Percentiles rank a stretch among this genome's conserved stretches.
These are phyloP conservation scores for Abrostola triplasia DNA, from an alignment of 2,888 invertebrate species.

Conservation along the genomic window DNA sequence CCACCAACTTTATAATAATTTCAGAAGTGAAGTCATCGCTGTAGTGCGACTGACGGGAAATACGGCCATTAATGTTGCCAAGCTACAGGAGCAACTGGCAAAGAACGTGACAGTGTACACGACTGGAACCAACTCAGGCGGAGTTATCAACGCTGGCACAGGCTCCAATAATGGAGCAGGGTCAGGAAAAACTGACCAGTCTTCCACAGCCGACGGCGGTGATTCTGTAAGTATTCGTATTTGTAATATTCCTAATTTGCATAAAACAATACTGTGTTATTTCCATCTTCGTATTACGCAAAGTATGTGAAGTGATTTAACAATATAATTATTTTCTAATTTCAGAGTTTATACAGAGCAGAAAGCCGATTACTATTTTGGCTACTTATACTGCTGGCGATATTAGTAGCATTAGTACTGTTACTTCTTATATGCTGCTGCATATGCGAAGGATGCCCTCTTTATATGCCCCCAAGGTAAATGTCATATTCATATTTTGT, in stretches of 20 bases:
- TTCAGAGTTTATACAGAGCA: conserved; percentile 91
- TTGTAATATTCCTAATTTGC: not conserved
- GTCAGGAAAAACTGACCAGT: conserved; percentile 64
- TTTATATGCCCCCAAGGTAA: conserved; percentile 93
- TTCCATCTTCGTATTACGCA: not conserved
- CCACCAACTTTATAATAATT: conserved; percentile 55
- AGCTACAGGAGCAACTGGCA: conserved; percentile 90
- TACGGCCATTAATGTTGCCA: conserved; percentile 91
- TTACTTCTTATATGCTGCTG: conserved; percentile 93
- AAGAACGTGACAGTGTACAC: conserved; percentile 83
- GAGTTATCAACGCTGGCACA: conserved; percentile 56
- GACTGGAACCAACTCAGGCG: conserved; percentile 63
- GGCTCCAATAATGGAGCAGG: conserved; percentile 46
- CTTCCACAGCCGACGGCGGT: conserved; percentile 66
- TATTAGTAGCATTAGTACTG: conserved; percentile 92
- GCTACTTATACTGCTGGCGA: conserved; percentile 93
- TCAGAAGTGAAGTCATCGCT: conserved; percentile 92
- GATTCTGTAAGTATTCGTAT: conserved; percentile 72
- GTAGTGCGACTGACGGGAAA: conserved; percentile 91
- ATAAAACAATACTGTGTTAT: not conserved
- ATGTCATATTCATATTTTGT: conserved; percentile 26
- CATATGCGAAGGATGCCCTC: conserved; percentile 95
- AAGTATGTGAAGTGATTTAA: not conserved
- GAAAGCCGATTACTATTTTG: conserved; percentile 93
- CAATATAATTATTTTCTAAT: conserved; percentile 58